Percentiles rank a stretch among this genome's conserved stretches.
These are phyloP conservation scores for Cotesia glomerata DNA, from an alignment of 1,140 invertebrate genomes.

Conservation along the genomic window DNA sequence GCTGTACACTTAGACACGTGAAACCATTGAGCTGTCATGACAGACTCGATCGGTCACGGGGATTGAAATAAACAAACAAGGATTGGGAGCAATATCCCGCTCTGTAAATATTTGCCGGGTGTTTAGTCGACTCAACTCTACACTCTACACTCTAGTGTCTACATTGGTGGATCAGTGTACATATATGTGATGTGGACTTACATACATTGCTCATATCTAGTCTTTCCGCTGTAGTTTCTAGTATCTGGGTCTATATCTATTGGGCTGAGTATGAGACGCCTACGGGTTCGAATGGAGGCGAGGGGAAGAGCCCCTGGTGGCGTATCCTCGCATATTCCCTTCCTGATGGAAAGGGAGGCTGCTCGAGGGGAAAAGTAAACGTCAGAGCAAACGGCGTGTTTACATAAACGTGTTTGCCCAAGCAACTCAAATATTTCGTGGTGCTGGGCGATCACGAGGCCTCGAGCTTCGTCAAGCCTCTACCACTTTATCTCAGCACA, in stretches of 20 bases:
- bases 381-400: conserved; percentile 58
- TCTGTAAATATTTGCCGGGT: conserved; percentile 63
- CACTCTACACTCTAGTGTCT: conserved; percentile 7
- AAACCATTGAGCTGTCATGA: conserved; percentile 6
- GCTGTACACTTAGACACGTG: neutral
- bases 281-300: neutral
- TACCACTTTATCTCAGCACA: conserved; percentile 31
- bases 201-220: neutral
- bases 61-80: conserved; percentile 63
- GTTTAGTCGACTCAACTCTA: conserved; percentile 58
- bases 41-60: conserved; percentile 52
- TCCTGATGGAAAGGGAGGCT: conserved; percentile 16
- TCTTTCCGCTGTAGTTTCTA: neutral
- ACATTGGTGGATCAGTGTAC: too few relatives aligned
- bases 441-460: conserved; percentile 38
- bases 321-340: too few relatives aligned
- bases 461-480: conserved; percentile 40
- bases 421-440: conserved; percentile 64
- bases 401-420: conserved; percentile 62
- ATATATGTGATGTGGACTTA: too few relatives aligned
- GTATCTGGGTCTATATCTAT: neutral
- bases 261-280: neutral
- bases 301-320: too few relatives aligned
- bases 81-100: conserved; percentile 64
- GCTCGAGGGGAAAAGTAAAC: conserved; percentile 58